These are phyloP conservation scores for Hyles lineata DNA, from an alignment of 2,888 invertebrate genomes.

Conservation along the genomic window DNA sequence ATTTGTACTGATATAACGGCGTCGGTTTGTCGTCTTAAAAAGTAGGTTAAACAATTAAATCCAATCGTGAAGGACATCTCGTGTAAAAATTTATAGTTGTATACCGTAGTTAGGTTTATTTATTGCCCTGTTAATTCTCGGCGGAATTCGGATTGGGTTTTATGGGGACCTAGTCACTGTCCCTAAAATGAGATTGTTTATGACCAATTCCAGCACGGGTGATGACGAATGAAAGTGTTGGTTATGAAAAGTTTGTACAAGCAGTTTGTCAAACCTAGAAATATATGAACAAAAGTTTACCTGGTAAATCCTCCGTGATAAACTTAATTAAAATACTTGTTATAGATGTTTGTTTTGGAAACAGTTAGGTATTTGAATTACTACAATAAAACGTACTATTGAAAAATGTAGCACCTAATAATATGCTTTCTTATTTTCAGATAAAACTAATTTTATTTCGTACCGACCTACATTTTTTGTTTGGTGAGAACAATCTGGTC, in stretches of 20 bases:
- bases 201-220: slow-evolving; percentile 41
- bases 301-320: too few species aligned
- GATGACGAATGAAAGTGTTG: background rate
- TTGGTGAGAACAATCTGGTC: too few species aligned
- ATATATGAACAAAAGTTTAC: background rate
- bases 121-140: slow-evolving; percentile 9
- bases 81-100: slow-evolving; percentile 26
- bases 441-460: too few species aligned
- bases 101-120: slow-evolving; percentile 22
- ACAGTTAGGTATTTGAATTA: too few species aligned
- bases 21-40: background rate
- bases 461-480: too few species aligned
- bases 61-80: slow-evolving; percentile 7
- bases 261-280: background rate
- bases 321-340: too few species aligned
- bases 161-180: slow-evolving; percentile 23
- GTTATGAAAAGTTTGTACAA: background rate
- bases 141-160: slow-evolving; percentile 17
- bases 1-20: background rate
- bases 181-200: slow-evolving; percentile 28
- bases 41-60: slow-evolving; percentile 2
- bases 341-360: too few species aligned
- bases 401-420: too few species aligned
- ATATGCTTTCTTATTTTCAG: too few species aligned
- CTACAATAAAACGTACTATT: too few species aligned